Base-by-base conservation (phyloP, 2,113 vertebrate species). In the Pollimyrus isidori region DNA sequence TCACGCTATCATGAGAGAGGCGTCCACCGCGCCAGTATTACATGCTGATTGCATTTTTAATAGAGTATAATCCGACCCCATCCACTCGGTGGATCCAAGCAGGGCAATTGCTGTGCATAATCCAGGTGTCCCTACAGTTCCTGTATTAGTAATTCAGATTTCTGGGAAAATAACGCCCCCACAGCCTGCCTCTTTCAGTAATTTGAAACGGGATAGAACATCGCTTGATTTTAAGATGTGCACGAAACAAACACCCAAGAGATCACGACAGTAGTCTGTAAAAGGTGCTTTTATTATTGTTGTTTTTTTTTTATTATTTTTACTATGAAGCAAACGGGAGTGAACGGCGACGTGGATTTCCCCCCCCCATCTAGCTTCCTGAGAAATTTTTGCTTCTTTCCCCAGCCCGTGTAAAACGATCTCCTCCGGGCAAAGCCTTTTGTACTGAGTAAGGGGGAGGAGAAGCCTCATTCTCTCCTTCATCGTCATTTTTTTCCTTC, bases 361-460 rank as follows among this genome's bases (percentile, higher is more conserved):
- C 7, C 48, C 21, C 21, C 19, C 26, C 53, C 65, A 26, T 11
- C n/a, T 30, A 69, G 62, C 30, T 80, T 17, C 15, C 10, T 80
- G 73, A 42, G 73, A 80, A 42, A 80, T 80, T 10, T 35, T 39
- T 42, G n/a, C 26, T 88, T 30, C 56, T 73, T 87, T 89, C 35
- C 73, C 84, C 6, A 82, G 58, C 87, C 35, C 82, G 85, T 86
- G 87, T 90, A 86, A 89, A 50, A 84, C 88, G 49, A 90, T 91
- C 91, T 53, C 69, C 90, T 90, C 89, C 69, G 56, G 85, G 87
- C 30, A 85, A 30, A 13, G 56, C 82, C 88, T 90, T 90, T 90
- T 69, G 42, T 89, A 91, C 88, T 45, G 49, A 58, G 85, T 48
- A 69, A 91, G 90, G 85, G 93, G 93, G 94, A 92, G 93, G 92